Evolutionary conservation across 2,888 invertebrate species (phyloP), one percentile per base, ranked within the genome.

Genomic region (Pachydiplax longipennis): DNA sequence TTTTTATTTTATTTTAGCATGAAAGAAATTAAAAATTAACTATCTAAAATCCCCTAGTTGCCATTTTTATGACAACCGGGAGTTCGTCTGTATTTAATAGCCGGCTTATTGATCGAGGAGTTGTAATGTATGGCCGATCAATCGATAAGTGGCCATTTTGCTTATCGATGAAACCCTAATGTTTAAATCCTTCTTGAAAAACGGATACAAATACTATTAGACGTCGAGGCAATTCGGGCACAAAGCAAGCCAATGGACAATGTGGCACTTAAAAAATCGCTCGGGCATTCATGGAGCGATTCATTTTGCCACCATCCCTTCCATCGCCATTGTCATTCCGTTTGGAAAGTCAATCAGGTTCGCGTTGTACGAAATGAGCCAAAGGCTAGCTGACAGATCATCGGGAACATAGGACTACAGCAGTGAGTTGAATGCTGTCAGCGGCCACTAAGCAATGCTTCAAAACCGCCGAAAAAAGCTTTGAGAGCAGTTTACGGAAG

Each of bases 391-490:
- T 87, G 61, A 87, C 87, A 87, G 58, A 87, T 87, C 65, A 61
- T 65, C 87, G 35, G 87, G 37, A 87, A 87, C 87, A 87, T 22
- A 53, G 35, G 61, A 87, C 87, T 65, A 87, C 87, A 87, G 37
- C 35, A 87, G 87, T 37, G 65, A 87, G 87, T 61, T 61, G 31
- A 37, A 61, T 37, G 58, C 87, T 37, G 81, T 81, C 22, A 35
- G 18, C 35, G 37, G 10, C 31, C 87, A 58, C 31, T 15, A 37
- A 58, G 87, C 58, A 58, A 87, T 87, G 65, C 61, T n/a, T 87
- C 87, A 87, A 87, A 87, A 87, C 61, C 61, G 37, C 13, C 22
- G 61, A 58, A 37, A 58, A 87, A 87, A 61, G 22, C 37, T 25
- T 58, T 15, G 6, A 61, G 35, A 61, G 31, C 58, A n/a, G 61